Evolutionary conservation across 2,888 invertebrate genomes (phyloP).

Genomic region (Tenthredo mesomela): DNA sequence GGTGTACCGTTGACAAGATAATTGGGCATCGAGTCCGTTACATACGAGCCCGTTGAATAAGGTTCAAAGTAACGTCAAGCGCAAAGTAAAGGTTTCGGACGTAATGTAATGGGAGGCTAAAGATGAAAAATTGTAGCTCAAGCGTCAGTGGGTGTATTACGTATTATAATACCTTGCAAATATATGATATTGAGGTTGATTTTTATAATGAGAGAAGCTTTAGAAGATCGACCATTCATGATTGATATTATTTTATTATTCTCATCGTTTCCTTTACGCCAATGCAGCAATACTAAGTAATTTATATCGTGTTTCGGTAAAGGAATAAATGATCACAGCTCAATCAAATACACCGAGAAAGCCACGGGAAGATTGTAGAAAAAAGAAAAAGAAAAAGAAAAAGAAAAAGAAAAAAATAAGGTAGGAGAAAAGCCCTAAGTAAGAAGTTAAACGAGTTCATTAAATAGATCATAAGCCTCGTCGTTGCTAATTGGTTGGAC

Average conservation of each 20-base stretch:
- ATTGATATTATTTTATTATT: neutral
- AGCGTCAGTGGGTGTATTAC: neutral
- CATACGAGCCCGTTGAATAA: neutral
- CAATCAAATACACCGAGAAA: neutral
- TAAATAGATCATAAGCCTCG: slow-evolving; percentile 11
- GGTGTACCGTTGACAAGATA: slow-evolving; percentile 47
- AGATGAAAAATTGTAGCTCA: neutral
- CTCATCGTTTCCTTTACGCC: neutral
- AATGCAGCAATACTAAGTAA: neutral
- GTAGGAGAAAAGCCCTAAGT: neutral
- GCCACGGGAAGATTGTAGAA: neutral
- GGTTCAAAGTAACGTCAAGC: neutral
- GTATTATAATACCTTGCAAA: neutral
- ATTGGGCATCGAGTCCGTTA: slow-evolving; percentile 44
- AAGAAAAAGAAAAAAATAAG: neutral
- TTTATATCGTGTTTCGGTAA: neutral
- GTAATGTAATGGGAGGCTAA: neutral
- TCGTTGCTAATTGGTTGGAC: slow-evolving; percentile 20
- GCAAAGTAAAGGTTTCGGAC: slow-evolving; percentile 12
- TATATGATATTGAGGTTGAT: neutral
- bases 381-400: neutral
- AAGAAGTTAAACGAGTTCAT: slow-evolving; percentile 13
- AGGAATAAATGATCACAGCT: neutral
- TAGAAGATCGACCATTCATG: neutral
- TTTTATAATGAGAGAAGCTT: neutral